These are phyloP conservation scores for Merodon equestris DNA, from an alignment of 2,888 invertebrate species.

Conservation along the genomic window DNA sequence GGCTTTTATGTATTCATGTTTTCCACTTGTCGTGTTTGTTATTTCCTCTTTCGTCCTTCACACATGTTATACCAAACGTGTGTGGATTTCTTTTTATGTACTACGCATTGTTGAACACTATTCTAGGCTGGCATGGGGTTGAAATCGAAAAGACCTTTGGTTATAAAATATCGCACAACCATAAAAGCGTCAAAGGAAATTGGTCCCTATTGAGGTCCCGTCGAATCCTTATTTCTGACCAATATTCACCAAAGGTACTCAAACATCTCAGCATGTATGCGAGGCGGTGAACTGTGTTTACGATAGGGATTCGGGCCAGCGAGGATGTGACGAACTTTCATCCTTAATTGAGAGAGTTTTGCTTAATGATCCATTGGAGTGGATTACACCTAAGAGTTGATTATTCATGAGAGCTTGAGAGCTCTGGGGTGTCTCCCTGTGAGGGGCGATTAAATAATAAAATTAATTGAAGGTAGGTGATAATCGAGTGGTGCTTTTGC, in stretches of 20 bases:
- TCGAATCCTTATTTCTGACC: not conserved
- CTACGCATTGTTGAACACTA: constrained; percentile 57
- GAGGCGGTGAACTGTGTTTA: constrained; percentile 56
- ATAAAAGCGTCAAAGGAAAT: constrained; percentile 53
- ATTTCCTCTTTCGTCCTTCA: constrained; percentile 3
- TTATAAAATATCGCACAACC: constrained; percentile 36
- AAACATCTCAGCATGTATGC: not conserved
- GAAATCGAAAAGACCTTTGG: constrained; percentile 43
- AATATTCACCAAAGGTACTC: too few relatives aligned
- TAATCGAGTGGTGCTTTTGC: too few relatives aligned
- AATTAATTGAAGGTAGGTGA: constrained; percentile 31
- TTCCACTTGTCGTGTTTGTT: constrained; percentile 25
- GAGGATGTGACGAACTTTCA: constrained; percentile 46
- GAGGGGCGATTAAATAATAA: constrained; percentile 44
- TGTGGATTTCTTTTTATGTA: constrained; percentile 40
- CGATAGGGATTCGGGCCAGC: constrained; percentile 35
- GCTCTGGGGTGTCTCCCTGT: not conserved
- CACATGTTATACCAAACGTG: constrained; percentile 9
- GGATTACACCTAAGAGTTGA: constrained; percentile 52
- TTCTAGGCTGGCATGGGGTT: not conserved
- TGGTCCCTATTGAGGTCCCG: constrained; percentile 25
- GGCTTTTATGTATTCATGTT: constrained; percentile 62
- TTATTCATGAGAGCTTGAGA: constrained; percentile 33
- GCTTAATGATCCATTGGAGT: constrained; percentile 64
- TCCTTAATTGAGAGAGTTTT: constrained; percentile 62